These are phyloP conservation scores for Capreolus pygargus DNA, from an alignment of 2,113 vertebrate genomes.

Conservation along the genomic window DNA sequence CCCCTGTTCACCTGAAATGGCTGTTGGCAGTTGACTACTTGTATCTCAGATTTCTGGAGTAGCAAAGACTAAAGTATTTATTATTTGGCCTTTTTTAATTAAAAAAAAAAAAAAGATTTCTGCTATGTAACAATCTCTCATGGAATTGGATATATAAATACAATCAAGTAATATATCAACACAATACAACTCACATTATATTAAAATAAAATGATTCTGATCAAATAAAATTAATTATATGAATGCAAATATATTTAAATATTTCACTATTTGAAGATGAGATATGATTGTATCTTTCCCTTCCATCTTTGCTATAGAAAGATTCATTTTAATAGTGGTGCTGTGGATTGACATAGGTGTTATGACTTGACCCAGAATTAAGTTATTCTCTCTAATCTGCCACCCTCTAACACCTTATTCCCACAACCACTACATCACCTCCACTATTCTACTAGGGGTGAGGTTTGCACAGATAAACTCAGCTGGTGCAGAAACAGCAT, in stretches of 20 bases:
- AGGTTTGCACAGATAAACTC: neutral
- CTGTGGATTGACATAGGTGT: neutral
- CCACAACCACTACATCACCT: accelerated
- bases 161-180: neutral
- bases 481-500: neutral
- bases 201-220: neutral
- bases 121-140: neutral
- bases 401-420: neutral
- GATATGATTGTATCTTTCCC: neutral
- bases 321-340: neutral
- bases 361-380: neutral
- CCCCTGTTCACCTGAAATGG: neutral
- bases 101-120: neutral
- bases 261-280: neutral
- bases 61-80: neutral
- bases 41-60: neutral
- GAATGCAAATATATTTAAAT: neutral
- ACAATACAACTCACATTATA: neutral
- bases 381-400: neutral
- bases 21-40: neutral
- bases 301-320: neutral
- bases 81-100: neutral
- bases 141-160: neutral
- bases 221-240: neutral
- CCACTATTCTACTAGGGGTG: accelerated